Base-by-base conservation (phyloP, 2,888 invertebrate species). In the Mayetiola destructor region DNA sequence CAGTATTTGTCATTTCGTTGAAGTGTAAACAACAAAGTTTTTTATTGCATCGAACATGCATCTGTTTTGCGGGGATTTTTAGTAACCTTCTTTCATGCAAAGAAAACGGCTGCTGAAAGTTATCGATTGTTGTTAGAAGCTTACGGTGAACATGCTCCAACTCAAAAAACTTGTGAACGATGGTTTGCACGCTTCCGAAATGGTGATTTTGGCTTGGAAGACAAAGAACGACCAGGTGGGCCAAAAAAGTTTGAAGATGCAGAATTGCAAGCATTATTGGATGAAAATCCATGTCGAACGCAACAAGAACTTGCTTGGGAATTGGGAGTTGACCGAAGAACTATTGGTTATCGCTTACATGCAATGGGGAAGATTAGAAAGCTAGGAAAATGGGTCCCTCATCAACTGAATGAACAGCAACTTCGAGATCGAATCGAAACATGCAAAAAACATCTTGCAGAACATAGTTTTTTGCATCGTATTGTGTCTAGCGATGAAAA, bases 51-150 rank as follows among this genome's bases (percentile, higher is more conserved):
- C n/a, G n/a, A n/a, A n/a, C n/a, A n/a, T n/a, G n/a, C n/a, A n/a
- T n/a, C n/a, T n/a, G n/a, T n/a, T 55, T 37, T 55, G 21, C 64
- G 65, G 61, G 61, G 60, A 61, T 61, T 62, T 59, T 61, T 58
- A 60, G 61, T 59, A 42, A 61, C 12, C 39, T 53, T 37, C 23
- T 60, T 59, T 42, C 27, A 58, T 56, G 12, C 37, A 18, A 59
- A 59, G 14, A 59, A 59, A 60, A 59, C 40, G 53, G 58, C 58
- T 5, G 55, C 58, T 36, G 58, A 60, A 57, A 29, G 9, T 42
- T 54, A 60, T 60, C 57, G 58, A 40, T 21, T 60, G 16, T 18
- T 58, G 2, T 23, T 21, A 16, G n/a, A n/a, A n/a, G n/a, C n/a
- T n/a, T n/a, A n/a, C n/a, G n/a, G n/a, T 59, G 55, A 57, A 55